Conservation (phyloP, 2,888 invertebrate genomes). For the Germaria angustata region DNA sequence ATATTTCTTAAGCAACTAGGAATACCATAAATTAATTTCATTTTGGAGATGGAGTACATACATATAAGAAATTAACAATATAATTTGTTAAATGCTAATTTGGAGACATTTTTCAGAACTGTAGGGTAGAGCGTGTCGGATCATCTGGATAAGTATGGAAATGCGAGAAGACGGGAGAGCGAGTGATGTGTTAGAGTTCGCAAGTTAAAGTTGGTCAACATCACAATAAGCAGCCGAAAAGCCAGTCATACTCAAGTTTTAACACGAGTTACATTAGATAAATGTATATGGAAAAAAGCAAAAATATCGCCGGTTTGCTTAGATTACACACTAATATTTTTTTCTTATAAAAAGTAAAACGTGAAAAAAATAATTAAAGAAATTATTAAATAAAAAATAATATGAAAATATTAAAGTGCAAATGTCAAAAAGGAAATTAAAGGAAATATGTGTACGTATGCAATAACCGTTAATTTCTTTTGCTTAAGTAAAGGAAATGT, state of each 20-base stretch:
- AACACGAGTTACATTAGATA: conserved; percentile 54
- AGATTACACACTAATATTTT: conserved; percentile 18
- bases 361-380: background rate
- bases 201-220: conserved; percentile 62
- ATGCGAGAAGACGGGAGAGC: conserved; percentile 44
- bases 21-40: too few relatives aligned
- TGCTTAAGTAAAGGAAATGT: conserved; percentile 22
- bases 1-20: too few relatives aligned
- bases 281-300: background rate
- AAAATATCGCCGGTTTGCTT: conserved; percentile 41
- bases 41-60: too few relatives aligned
- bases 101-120: too few relatives aligned
- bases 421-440: conserved; percentile 30
- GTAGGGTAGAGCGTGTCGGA: conserved; percentile 8
- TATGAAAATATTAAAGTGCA: conserved; percentile 37
- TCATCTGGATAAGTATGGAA: conserved; percentile 33
- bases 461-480: conserved; percentile 22
- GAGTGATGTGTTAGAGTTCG: conserved; percentile 64
- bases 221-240: conserved; percentile 30
- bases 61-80: too few relatives aligned
- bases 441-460: background rate
- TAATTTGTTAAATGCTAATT: too few relatives aligned
- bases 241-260: conserved; percentile 53
- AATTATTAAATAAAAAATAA: background rate
- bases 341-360: background rate